Evolutionary conservation across 2,888 invertebrate species (phyloP).

Genomic region (Trypoxylon attenuatum): DNA sequence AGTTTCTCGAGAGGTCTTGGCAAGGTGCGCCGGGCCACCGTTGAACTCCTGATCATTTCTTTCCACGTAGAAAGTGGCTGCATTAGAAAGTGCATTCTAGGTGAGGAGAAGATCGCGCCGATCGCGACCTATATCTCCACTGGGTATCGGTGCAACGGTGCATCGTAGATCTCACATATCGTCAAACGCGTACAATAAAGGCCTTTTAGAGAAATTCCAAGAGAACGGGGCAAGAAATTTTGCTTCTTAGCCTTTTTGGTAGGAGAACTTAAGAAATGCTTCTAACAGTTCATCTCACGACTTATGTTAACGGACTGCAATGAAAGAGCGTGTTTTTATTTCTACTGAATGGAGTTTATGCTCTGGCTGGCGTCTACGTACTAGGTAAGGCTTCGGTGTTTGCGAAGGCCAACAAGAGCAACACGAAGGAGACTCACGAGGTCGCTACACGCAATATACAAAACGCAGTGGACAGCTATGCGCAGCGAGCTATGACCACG

Average conservation of each 20-base stretch:
- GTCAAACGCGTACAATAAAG: no score
- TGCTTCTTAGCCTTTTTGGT: no score
- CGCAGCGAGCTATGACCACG: conserved; percentile 10
- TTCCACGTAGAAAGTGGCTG: conserved; percentile 50
- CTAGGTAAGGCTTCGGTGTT: conserved; percentile 10
- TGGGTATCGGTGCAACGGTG: conserved; percentile 1
- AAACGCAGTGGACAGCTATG: conserved; percentile 16
- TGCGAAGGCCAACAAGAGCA: not conserved
- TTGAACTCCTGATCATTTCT: conserved; percentile 37
- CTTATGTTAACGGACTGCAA: no score
- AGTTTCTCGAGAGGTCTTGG: conserved; percentile 4
- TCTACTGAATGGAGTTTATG: conserved; percentile 30
- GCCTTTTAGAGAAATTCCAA: no score
- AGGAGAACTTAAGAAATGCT: no score
- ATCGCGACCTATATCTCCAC: conserved; percentile 44
- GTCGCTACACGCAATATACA: not conserved
- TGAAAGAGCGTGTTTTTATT: conserved; percentile 7
- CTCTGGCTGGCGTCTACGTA: conserved; percentile 3
- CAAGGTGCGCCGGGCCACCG: conserved; percentile 18
- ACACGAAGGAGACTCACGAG: conserved; percentile 1
- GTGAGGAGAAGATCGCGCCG: conserved; percentile 28
- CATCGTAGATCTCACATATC: conserved; percentile 12
- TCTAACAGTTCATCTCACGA: no score
- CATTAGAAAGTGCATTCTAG: conserved; percentile 56
- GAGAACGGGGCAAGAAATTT: no score